phyloP scores from a whole-genome alignment of 2,113 vertebrate genomes.

The Microcebus ravelobensis region DNA sequence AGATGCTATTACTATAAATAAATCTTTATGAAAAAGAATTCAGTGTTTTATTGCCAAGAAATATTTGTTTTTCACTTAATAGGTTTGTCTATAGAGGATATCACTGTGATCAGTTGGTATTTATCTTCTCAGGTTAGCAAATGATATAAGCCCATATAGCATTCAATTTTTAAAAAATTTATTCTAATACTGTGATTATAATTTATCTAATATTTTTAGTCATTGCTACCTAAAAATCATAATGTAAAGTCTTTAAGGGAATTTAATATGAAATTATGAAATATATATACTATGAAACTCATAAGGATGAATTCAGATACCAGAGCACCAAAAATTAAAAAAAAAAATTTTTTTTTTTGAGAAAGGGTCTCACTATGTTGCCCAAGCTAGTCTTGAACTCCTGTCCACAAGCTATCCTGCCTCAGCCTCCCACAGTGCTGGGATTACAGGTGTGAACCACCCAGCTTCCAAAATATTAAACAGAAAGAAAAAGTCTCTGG shows the following conservation, averaged over 20 bases:
- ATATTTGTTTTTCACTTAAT: constrained; percentile 15
- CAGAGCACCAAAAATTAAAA: not conserved
- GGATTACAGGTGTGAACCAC: not conserved
- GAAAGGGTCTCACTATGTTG: not conserved
- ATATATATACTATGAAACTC: not conserved
- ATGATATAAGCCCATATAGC: not conserved
- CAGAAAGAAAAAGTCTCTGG: not conserved
- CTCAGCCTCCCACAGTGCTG: not conserved
- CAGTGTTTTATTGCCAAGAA: constrained; percentile 13
- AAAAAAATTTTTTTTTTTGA: not conserved
- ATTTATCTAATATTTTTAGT: constrained; percentile 17
- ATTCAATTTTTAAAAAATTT: not conserved
- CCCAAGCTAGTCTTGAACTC: not conserved
- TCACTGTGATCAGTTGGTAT: not conserved
- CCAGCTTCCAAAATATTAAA: not conserved
- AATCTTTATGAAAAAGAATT: not conserved
- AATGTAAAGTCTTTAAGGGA: constrained; percentile 17
- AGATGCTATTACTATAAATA: not conserved
- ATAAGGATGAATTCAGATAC: not conserved
- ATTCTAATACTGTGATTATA: not conserved
- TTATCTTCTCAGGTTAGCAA: constrained; percentile 1
- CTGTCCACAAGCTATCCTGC: too few species aligned
- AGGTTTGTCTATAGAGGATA: not conserved
- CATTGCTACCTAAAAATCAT: constrained; percentile 18
- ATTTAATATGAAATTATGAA: constrained; percentile 43